Percentiles rank a stretch among this genome's conserved stretches.
Conservation (phyloP, 2,797 vertebrate genomes). For the Coracias cyanogaster region DNA sequence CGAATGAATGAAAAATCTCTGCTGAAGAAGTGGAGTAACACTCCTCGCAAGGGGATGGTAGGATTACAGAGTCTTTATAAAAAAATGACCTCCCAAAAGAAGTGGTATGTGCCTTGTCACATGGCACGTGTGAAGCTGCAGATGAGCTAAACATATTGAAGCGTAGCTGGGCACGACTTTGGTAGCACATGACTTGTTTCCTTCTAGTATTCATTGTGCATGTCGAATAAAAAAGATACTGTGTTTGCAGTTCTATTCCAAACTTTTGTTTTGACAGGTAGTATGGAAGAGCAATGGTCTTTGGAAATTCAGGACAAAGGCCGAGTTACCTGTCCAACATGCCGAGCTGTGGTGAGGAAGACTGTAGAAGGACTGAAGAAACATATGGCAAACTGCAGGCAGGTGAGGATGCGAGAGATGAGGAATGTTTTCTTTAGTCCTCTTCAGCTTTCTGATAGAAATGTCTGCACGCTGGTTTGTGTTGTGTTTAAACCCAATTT, state of each 20-base stretch:
- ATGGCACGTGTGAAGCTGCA: neutral
- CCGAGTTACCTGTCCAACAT: conserved; percentile 90
- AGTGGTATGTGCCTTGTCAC: neutral
- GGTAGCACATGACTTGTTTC: neutral
- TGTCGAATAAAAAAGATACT: accelerated
- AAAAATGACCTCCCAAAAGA: neutral
- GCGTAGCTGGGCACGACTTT: neutral
- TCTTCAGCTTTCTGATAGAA: neutral
- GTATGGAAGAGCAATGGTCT: conserved; percentile 91
- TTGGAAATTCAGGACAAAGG: conserved; percentile 92
- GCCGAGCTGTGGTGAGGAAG: conserved; percentile 92
- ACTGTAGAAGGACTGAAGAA: conserved; percentile 96
- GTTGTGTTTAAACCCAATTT: neutral
- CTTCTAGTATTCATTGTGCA: neutral
- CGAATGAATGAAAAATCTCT: neutral
- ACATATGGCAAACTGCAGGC: conserved; percentile 91
- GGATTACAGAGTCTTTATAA: neutral
- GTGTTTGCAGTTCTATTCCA: neutral
- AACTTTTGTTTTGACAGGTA: conserved; percentile 81
- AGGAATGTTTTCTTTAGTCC: neutral
- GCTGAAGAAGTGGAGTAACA: neutral
- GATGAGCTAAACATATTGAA: neutral
- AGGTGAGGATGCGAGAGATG: conserved; percentile 74
- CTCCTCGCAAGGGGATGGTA: neutral
- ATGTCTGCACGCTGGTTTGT: neutral